Conservation (phyloP, 2,888 invertebrate genomes). For the Mimumesa dahlbomi region DNA sequence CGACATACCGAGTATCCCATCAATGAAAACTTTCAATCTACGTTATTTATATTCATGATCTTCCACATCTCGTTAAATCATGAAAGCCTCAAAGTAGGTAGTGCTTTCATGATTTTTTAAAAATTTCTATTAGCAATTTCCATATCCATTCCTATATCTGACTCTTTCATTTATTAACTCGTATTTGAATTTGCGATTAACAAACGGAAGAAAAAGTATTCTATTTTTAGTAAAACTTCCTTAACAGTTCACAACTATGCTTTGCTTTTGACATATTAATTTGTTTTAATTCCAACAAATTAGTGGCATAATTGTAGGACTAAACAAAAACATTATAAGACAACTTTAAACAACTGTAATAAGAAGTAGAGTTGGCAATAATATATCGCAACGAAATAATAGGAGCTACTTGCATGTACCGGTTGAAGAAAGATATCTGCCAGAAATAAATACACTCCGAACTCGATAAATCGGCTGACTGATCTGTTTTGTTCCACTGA, state of each 20-base stretch:
- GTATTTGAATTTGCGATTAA: slow-evolving; percentile 27
- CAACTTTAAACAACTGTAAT: slow-evolving; percentile 21
- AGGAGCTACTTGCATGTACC: slow-evolving; percentile 12
- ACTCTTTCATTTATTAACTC: slow-evolving; percentile 27
- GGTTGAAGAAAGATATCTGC: too few species aligned
- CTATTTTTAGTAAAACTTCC: neutral
- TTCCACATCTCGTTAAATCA: neutral
- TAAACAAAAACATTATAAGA: slow-evolving; percentile 28
- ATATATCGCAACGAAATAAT: slow-evolving; percentile 38
- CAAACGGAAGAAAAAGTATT: slow-evolving; percentile 6
- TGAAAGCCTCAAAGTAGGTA: too few species aligned
- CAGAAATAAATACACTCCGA: too few species aligned
- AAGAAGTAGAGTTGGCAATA: slow-evolving; percentile 26
- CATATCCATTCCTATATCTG: slow-evolving; percentile 19
- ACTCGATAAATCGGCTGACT: too few species aligned
- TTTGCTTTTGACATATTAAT: slow-evolving; percentile 2
- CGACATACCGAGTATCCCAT: slow-evolving; percentile 40
- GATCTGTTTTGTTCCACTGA: too few species aligned
- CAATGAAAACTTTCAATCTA: slow-evolving; percentile 37
- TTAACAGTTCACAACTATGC: neutral
- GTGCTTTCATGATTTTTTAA: slow-evolving; percentile 19
- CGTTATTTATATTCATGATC: slow-evolving; percentile 33
- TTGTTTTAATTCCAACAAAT: slow-evolving; percentile 18
- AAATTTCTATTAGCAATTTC: slow-evolving; percentile 31
- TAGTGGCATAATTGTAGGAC: slow-evolving; percentile 33